Evolutionary conservation across 2,888 invertebrate species (phyloP), one percentile per base, ranked within the genome.

Genomic region (Lasiommata megera): DNA sequence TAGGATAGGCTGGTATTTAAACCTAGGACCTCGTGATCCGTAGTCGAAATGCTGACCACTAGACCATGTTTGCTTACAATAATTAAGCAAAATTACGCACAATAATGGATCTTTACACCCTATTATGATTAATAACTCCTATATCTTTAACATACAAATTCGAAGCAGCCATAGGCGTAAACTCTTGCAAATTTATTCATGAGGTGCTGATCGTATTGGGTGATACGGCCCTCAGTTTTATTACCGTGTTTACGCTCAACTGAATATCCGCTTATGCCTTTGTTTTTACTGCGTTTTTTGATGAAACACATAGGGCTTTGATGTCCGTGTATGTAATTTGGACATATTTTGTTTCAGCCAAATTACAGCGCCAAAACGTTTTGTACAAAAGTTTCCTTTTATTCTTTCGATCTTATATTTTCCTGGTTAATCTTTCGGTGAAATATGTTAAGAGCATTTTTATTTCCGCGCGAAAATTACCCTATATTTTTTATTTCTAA

Each of bases 131-230:
- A 34, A 11, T 34, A 34, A 34, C 11, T 11, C 34, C 34, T 11
- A 41, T 41, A 12, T 17, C 38, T 60, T 40, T 37, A 43, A 36
- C 29, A 48, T 44, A 57, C 53, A 55, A 62, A 62, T 59, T 54
- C 18, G 54, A 53, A 48, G 38, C 58, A 54, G 31, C 53, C 61
- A 58, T 62, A 63, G 62, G 62, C 63, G 65, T 63, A 63, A 66
- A 64, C 61, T 66, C 63, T 66, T 65, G 70, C 70, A 76, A 76
- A 76, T 75, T 74, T 76, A 76, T 76, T 74, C 77, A 76, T 76
- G 76, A 75, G 67, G 54, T 70, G 67, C 71, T 72, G 77, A 78
- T 77, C 76, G 73, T 62, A 64, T 67, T 68, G 43, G 61, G 60
- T 67, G 74, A 70, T 72, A 72, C 67, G 69, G 65, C 67, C 70